phyloP scores from a whole-genome alignment of 2,797 vertebrate species.

The Otolemur crassicaudatus region DNA sequence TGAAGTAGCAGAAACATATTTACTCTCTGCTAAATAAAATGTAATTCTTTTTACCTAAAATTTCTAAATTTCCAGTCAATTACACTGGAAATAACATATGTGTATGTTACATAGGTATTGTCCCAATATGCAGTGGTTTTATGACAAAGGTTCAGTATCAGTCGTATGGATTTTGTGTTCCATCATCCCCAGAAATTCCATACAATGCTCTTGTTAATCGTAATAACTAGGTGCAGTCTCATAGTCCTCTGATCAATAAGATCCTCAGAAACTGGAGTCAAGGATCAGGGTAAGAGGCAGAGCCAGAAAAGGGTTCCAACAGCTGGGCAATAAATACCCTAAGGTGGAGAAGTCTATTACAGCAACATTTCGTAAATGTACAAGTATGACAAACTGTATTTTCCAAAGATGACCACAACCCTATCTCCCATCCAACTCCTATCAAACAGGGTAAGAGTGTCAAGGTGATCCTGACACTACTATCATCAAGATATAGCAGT shows the following conservation, averaged over 20 bases:
- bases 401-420: not conserved
- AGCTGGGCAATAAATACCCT: not conserved
- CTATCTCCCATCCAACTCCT: not conserved
- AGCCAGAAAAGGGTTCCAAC: not conserved
- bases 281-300: not conserved
- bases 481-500: not conserved
- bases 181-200: not conserved
- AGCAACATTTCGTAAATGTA: not conserved
- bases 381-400: not conserved
- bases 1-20: slow-evolving; percentile 23
- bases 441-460: too few relatives aligned
- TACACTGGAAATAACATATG: not conserved
- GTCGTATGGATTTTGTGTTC: not conserved
- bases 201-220: not conserved
- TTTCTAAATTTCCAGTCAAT: slow-evolving; percentile 35
- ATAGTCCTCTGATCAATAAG: not conserved
- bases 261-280: not conserved
- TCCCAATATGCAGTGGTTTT: not conserved
- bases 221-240: not conserved
- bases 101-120: not conserved
- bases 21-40: slow-evolving; percentile 30
- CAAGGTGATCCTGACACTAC: not conserved
- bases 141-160: not conserved
- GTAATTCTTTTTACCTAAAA: slow-evolving; percentile 25
- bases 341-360: not conserved